Evolutionary conservation across 2,113 vertebrate species (phyloP).

Genomic region (Paratilapia polleni): DNA sequence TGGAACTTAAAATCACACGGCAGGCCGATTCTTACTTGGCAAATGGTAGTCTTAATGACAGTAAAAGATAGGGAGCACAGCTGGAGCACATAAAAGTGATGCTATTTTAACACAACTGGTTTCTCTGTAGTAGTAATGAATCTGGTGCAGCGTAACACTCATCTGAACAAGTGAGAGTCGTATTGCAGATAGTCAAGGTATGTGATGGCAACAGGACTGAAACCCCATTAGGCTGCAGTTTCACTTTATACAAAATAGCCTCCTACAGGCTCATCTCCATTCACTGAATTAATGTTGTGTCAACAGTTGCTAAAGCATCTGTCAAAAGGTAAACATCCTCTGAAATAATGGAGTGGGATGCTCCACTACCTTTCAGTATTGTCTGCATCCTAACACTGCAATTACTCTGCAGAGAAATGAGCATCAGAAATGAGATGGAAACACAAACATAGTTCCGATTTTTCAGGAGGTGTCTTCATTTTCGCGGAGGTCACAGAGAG

Average conservation of each 20-base stretch:
- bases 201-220: background rate
- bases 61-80: background rate
- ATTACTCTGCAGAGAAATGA: conserved; percentile 26
- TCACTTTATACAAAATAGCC: conserved; percentile 21
- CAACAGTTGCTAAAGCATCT: conserved; percentile 48
- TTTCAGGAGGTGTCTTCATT: background rate
- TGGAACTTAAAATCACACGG: background rate
- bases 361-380: conserved; percentile 14
- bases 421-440: conserved; percentile 20
- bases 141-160: background rate
- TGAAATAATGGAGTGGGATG: conserved; percentile 49
- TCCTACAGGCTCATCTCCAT: conserved; percentile 25
- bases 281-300: conserved; percentile 45
- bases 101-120: background rate
- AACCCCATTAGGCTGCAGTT: conserved; percentile 30
- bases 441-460: background rate
- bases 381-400: conserved; percentile 24
- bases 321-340: conserved; percentile 49
- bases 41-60: background rate
- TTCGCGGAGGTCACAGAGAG: conserved; percentile 9
- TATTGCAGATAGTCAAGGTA: background rate
- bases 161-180: background rate
- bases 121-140: background rate
- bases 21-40: background rate
- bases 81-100: background rate